These are phyloP conservation scores for Ataeniobius toweri DNA, from an alignment of 2,797 vertebrate species.

Conservation along the genomic window DNA sequence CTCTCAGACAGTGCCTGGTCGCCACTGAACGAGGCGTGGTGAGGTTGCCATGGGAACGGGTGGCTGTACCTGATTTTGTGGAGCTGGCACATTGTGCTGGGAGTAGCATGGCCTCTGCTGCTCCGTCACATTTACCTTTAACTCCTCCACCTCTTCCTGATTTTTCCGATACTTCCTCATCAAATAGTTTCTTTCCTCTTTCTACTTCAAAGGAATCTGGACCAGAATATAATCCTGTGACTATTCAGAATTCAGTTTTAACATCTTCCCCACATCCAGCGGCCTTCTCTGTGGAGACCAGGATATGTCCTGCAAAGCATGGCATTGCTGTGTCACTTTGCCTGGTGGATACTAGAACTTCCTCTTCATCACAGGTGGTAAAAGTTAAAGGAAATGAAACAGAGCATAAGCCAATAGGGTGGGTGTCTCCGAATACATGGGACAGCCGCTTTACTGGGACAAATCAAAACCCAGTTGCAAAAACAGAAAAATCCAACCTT, in stretches of 20 bases:
- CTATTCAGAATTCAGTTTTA: conserved; percentile 39
- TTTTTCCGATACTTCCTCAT: conserved; percentile 30
- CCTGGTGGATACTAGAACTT: conserved; percentile 68
- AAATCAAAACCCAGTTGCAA: conserved; percentile 17
- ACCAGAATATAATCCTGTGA: conserved; percentile 30
- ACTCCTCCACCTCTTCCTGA: conserved; percentile 39
- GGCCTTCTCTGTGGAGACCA: conserved; percentile 77
- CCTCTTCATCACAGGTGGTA: conserved; percentile 60
- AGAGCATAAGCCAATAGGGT: conserved; percentile 59
- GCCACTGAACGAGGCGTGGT: conserved; percentile 82
- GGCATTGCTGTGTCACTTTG: conserved; percentile 82
- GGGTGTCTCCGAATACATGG: conserved; percentile 78
- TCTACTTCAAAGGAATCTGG: conserved; percentile 30
- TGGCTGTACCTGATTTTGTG: conserved; percentile 85
- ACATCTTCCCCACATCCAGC: conserved; percentile 47
- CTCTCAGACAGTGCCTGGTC: conserved; percentile 84
- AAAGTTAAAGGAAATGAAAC: conserved; percentile 72
- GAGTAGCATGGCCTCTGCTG: conserved; percentile 68
- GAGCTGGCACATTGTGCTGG: conserved; percentile 48
- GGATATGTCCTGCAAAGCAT: conserved; percentile 81
- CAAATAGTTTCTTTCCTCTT: conserved; percentile 20
- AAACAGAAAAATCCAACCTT: conserved; percentile 41
- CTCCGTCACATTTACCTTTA: conserved; percentile 47
- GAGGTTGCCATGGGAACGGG: conserved; percentile 84
- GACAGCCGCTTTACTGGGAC: conserved; percentile 68